phyloP scores from a whole-genome alignment of 2,888 invertebrate genomes.

The Andrena hattorfiana region DNA sequence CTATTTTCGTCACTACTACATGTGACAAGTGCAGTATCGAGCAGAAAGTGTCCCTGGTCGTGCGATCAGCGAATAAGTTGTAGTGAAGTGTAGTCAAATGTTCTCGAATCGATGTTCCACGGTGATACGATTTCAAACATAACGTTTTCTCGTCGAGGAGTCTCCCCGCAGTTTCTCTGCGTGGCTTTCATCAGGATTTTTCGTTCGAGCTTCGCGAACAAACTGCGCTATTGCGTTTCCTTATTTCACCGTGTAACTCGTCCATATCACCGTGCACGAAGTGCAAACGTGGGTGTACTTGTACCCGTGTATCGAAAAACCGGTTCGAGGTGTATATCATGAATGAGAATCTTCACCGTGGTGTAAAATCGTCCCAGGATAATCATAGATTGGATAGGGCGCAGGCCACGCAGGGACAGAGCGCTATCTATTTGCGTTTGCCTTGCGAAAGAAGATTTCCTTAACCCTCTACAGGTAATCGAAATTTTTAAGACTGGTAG shows the following conservation, averaged over 20 bases:
- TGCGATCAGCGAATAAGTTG: no score
- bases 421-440: conserved; percentile 2
- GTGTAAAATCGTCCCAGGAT: background rate
- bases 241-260: conserved; percentile 9
- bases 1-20: no score
- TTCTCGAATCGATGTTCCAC: background rate
- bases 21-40: no score
- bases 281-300: conserved; percentile 31
- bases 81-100: no score
- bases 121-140: background rate
- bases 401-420: background rate
- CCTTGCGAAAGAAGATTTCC: background rate
- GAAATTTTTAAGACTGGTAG: no score
- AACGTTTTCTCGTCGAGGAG: background rate
- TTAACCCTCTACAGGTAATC: no score
- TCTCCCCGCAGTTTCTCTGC: background rate
- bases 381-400: background rate
- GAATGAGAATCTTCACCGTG: conserved; percentile 20
- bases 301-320: conserved; percentile 26
- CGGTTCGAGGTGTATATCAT: conserved; percentile 25
- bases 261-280: background rate
- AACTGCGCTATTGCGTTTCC: conserved; percentile 14
- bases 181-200: background rate
- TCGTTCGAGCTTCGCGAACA: conserved; percentile 5
- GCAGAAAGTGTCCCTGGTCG: no score